Conservation (phyloP, 1,140 invertebrate genomes). For the Pachyrhynchus sulphureomaculatus region DNA sequence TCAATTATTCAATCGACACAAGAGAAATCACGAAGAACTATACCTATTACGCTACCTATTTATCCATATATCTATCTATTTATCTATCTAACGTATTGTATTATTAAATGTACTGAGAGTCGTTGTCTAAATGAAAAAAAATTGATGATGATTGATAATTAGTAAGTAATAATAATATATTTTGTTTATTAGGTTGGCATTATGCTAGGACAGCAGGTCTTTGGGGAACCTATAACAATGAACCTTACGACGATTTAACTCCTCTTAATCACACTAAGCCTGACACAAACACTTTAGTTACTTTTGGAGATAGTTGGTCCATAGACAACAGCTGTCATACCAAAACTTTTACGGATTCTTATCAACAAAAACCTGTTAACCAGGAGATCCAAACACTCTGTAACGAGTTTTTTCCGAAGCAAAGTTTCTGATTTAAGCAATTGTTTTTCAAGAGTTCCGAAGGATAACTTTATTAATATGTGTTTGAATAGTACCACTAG, state of each 20-base stretch:
- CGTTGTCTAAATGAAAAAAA: too few species aligned
- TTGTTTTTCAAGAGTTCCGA: slow-evolving; percentile 70
- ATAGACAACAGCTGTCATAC: slow-evolving; percentile 45
- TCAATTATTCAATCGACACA: too few species aligned
- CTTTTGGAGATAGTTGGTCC: slow-evolving; percentile 64
- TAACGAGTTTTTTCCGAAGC: slow-evolving; percentile 67
- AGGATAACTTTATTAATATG: slow-evolving; percentile 62
- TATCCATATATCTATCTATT: too few species aligned
- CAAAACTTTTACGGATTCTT: slow-evolving; percentile 13
- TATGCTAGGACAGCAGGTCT: slow-evolving; percentile 84
- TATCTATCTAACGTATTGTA: too few species aligned
- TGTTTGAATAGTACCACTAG: slow-evolving; percentile 59
- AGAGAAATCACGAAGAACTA: too few species aligned
- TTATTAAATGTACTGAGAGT: too few species aligned
- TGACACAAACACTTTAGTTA: slow-evolving; percentile 50
- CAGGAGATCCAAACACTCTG: slow-evolving; percentile 54
- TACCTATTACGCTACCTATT: too few species aligned
- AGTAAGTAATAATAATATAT: too few species aligned
- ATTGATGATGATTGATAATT: too few species aligned
- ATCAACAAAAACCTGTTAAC: slow-evolving; percentile 50
- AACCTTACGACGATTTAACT: slow-evolving; percentile 76
- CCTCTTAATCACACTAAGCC: slow-evolving; percentile 58
- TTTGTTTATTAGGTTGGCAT: slow-evolving; percentile 81
- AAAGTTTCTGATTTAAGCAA: slow-evolving; percentile 70
- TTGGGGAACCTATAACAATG: slow-evolving; percentile 84